phyloP scores from a whole-genome alignment of 2,113 vertebrate species.

The Pteronura brasiliensis region DNA sequence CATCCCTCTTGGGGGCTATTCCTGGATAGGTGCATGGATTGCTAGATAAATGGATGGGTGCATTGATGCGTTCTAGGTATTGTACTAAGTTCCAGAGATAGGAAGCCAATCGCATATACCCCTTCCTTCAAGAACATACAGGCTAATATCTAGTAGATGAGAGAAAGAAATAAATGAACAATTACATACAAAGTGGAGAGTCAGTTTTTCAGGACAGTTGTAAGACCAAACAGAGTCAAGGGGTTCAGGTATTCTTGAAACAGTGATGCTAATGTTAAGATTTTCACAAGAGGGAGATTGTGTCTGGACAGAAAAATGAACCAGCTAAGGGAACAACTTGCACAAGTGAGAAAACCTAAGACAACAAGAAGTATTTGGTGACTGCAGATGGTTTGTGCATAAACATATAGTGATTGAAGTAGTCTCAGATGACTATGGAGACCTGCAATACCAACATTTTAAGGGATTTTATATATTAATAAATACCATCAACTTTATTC shows the following conservation, averaged over 20 bases:
- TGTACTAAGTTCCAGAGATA: neutral
- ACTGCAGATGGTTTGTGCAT: neutral
- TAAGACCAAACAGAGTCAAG: neutral
- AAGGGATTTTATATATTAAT: neutral
- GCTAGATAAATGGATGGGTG: neutral
- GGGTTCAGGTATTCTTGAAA: neutral
- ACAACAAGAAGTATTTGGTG: neutral
- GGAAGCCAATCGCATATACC: neutral
- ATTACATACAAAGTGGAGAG: neutral
- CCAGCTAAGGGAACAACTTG: neutral
- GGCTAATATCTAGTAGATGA: neutral
- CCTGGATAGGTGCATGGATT: neutral
- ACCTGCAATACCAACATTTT: no score
- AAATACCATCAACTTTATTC: neutral
- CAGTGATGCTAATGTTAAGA: neutral
- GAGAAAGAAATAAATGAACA: neutral
- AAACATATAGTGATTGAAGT: neutral
- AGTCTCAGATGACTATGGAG: neutral
- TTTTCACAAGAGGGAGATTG: neutral
- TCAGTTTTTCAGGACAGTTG: neutral
- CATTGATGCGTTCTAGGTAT: neutral
- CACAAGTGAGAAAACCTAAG: neutral
- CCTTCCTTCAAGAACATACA: neutral
- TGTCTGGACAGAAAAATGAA: neutral
- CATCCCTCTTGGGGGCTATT: neutral